phyloP scores from a whole-genome alignment of 2,113 vertebrate species.

The Regulus satrapa region DNA sequence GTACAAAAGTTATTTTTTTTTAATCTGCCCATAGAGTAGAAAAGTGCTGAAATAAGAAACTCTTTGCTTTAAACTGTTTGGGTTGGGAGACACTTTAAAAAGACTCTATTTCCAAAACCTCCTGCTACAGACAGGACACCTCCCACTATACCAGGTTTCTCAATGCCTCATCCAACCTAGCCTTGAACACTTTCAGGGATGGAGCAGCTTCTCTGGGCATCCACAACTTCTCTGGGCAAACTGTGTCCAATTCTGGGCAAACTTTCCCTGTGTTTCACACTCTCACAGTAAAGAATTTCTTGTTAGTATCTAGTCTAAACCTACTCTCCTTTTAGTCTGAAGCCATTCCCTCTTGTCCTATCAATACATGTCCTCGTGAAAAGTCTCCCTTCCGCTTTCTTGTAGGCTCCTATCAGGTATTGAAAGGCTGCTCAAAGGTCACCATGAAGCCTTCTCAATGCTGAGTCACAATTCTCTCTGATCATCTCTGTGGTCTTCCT shows the following conservation, averaged over 20 bases:
- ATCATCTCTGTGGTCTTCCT: background rate
- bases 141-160: background rate
- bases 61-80: background rate
- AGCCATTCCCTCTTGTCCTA: background rate
- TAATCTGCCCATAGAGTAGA: background rate
- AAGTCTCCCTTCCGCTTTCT: background rate
- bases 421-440: background rate
- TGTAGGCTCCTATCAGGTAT: background rate
- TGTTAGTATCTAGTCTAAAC: background rate
- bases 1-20: slow-evolving; percentile 8
- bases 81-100: background rate
- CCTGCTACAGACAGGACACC: rapidly evolving
- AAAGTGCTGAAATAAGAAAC: slow-evolving; percentile 31
- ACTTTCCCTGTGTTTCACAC: background rate
- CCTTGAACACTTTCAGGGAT: background rate
- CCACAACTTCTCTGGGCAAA: background rate
- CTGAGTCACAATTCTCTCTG: background rate
- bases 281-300: background rate
- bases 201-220: background rate
- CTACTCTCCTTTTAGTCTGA: background rate
- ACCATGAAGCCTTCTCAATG: rapidly evolving
- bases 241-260: background rate
- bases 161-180: background rate
- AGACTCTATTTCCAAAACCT: background rate
- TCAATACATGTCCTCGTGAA: background rate